phyloP scores from a whole-genome alignment of 1,140 invertebrate species.

The Nephotettix cincticeps region DNA sequence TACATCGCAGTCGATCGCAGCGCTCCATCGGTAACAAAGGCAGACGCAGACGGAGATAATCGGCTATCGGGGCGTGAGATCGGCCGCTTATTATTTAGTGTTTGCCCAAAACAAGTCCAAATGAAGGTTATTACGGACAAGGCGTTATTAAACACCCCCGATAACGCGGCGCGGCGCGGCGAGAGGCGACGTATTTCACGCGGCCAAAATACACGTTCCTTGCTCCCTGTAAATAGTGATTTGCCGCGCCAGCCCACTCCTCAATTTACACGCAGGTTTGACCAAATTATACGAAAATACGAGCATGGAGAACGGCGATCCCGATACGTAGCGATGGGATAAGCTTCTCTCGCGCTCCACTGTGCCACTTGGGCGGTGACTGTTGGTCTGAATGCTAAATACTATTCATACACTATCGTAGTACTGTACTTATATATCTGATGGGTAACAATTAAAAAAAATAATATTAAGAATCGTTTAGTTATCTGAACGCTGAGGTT shows the following conservation, averaged over 20 bases:
- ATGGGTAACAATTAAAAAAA: too few species aligned
- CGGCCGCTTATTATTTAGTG: slow-evolving; percentile 24
- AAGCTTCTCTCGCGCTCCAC: too few species aligned
- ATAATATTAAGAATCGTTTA: too few species aligned
- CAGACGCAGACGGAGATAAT: slow-evolving; percentile 15
- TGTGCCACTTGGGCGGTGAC: too few species aligned
- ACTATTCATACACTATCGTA: too few species aligned
- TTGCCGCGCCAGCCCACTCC: neutral
- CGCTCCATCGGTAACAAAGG: slow-evolving; percentile 12
- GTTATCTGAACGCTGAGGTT: too few species aligned
- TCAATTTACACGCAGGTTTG: slow-evolving; percentile 3
- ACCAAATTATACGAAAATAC: slow-evolving; percentile 8
- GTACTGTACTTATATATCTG: too few species aligned
- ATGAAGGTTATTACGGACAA: slow-evolving; percentile 25
- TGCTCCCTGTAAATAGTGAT: slow-evolving; percentile 13
- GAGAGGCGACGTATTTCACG: neutral
- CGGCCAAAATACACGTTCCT: neutral
- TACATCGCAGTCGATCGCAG: slow-evolving; percentile 18
- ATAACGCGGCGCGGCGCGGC: neutral
- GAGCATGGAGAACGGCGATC: too few species aligned
- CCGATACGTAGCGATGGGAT: too few species aligned
- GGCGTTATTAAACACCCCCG: slow-evolving; percentile 22
- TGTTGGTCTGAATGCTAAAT: too few species aligned
- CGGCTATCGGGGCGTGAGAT: slow-evolving; percentile 6
- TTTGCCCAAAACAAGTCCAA: slow-evolving; percentile 27